Conservation (phyloP, 2,888 invertebrate genomes). For the Limnephilus marmoratus region DNA sequence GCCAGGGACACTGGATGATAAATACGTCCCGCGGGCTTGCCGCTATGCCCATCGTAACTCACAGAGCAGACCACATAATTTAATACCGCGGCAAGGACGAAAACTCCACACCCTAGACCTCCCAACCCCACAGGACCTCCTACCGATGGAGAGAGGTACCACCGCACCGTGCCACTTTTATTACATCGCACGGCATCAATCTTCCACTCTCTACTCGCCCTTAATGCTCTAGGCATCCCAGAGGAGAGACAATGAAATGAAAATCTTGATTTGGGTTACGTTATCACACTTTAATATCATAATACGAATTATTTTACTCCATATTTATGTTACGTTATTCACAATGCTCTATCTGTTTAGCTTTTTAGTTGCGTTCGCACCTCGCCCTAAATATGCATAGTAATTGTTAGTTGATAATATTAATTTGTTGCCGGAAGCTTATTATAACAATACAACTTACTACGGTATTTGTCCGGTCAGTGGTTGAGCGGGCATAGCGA, state of each 20-base stretch:
- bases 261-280: constrained; percentile 24
- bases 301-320: not conserved
- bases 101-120: not conserved
- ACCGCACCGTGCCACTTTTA: constrained; percentile 49
- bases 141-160: not conserved
- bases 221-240: constrained; percentile 26
- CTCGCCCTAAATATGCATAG: not conserved
- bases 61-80: constrained; percentile 53
- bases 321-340: not conserved
- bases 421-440: not conserved
- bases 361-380: not conserved
- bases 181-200: constrained; percentile 58
- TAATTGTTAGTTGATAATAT: not conserved
- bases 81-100: constrained; percentile 59
- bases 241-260: constrained; percentile 31
- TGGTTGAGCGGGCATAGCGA: too few species aligned
- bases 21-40: constrained; percentile 57
- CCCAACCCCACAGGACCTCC: not conserved
- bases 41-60: constrained; percentile 57
- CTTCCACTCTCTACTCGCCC: constrained; percentile 39
- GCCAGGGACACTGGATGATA: constrained; percentile 54
- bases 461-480: too few species aligned
- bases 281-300: constrained; percentile 17
- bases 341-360: not conserved
- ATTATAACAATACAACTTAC: too few species aligned